Base-by-base conservation (phyloP, 2,888 invertebrate genomes). In the Norana najaformis region DNA sequence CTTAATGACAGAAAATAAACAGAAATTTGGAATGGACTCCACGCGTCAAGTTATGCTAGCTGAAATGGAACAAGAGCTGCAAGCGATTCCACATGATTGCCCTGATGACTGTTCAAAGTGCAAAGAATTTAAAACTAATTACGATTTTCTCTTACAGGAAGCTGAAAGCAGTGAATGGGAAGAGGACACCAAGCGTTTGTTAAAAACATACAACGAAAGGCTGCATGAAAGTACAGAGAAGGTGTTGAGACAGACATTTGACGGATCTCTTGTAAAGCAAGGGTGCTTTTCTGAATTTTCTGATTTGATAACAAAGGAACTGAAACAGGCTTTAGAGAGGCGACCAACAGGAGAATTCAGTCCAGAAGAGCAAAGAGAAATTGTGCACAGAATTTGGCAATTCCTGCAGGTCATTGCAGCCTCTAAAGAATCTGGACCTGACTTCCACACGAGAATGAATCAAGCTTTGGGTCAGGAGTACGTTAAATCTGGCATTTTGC, bases 281-380 rank as follows among this genome's bases (percentile, higher is more conserved):
- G 35, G 35, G 37, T 85, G 36, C 23, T 37, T 85, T 16, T 85
- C 85, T 36, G 37, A 35, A 8, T 85, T 36, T 85, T 85, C n/a
- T 36, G 85, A 85, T 85, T 36, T 23, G 37, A 85, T 85, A 36
- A 85, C 85, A 85, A 85, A 85, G 6, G 85, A 85, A 85, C 85
- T 85, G 30, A 85, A 36, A 36, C 2, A 85, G 11, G 85, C 85
- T 4, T 85, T 37, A 85, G 23, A 36, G 37, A 85, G 13, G 36
- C 35, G 37, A 85, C 85, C 85, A 35, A 23, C 35, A 23, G 85
- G 85, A 85, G 18, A 14, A 6, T 85, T 36, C 14, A 85, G 20
- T 35, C 20, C 18, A 14, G 20, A 16, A 36, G 85, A 85, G 37
- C 85, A 85, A 37, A 85, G 14, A 16, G 85, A 35, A 85, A 85